phyloP scores from a whole-genome alignment of 2,797 vertebrate species.

The Hippocampus kuda region DNA sequence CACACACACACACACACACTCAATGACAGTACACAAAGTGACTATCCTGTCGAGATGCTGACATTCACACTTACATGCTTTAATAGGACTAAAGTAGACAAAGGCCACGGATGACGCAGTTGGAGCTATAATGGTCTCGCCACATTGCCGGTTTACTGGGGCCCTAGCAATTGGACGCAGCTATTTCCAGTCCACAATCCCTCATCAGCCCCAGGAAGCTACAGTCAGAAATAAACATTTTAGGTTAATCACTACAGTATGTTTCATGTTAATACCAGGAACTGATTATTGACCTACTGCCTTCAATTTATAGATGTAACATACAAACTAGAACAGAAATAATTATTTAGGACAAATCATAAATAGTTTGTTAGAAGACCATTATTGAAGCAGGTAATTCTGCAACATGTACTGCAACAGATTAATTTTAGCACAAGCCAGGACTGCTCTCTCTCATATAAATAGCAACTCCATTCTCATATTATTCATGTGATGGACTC shows the following conservation, averaged over 20 bases:
- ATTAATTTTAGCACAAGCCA: constrained; percentile 12
- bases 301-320: neutral
- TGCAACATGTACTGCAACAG: constrained; percentile 17
- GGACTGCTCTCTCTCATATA: constrained; percentile 13
- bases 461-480: constrained; percentile 25
- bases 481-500: constrained; percentile 19
- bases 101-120: constrained; percentile 70
- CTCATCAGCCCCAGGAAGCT: constrained; percentile 68
- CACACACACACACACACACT: neutral
- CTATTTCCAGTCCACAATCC: constrained; percentile 73
- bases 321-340: neutral
- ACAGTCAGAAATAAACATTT: constrained; percentile 64
- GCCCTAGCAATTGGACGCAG: constrained; percentile 60
- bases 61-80: constrained; percentile 76
- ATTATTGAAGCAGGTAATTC: constrained; percentile 1
- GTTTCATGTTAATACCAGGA: constrained; percentile 12
- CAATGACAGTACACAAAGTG: constrained; percentile 31
- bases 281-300: neutral
- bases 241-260: constrained; percentile 57
- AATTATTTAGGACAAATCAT: no score
- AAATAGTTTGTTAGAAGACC: neutral
- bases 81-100: constrained; percentile 75
- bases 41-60: constrained; percentile 65
- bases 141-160: constrained; percentile 70
- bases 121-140: constrained; percentile 69